Evolutionary conservation across 2,113 vertebrate species (phyloP).

Genomic region (Alexandromys fortis): DNA sequence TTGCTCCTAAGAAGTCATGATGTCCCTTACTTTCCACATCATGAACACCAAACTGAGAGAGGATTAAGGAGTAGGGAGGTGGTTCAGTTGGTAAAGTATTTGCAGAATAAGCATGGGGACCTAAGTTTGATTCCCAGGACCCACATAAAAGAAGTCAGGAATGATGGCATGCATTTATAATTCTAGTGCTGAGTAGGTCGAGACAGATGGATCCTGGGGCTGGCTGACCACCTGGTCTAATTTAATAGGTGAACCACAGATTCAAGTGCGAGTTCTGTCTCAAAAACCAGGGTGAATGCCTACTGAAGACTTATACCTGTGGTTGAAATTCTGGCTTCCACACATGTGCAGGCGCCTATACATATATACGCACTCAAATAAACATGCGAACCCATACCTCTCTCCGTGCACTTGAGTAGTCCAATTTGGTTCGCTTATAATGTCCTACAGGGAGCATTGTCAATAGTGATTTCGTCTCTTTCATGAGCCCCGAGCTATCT

Average conservation of each 20-base stretch:
- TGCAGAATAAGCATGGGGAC: not conserved
- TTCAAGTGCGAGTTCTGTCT: not conserved
- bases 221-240: not conserved
- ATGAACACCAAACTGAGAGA: not conserved
- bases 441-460: not conserved
- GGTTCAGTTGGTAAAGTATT: not conserved
- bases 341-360: no score
- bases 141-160: not conserved
- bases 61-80: not conserved
- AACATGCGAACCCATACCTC: not conserved
- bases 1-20: not conserved
- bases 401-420: not conserved
- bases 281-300: not conserved
- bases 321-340: not conserved
- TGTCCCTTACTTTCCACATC: not conserved
- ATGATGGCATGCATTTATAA: not conserved
- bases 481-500: not conserved
- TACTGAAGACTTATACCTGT: not conserved
- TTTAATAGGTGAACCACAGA: not conserved
- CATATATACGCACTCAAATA: not conserved
- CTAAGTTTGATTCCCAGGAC: not conserved
- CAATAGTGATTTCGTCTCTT: not conserved
- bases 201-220: not conserved
- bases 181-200: no score
- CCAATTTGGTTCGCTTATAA: not conserved